Percentiles rank a stretch among this genome's conserved stretches.
Evolutionary conservation across 2,888 invertebrate species (phyloP).

Genomic region (Anoplius nigerrimus): DNA sequence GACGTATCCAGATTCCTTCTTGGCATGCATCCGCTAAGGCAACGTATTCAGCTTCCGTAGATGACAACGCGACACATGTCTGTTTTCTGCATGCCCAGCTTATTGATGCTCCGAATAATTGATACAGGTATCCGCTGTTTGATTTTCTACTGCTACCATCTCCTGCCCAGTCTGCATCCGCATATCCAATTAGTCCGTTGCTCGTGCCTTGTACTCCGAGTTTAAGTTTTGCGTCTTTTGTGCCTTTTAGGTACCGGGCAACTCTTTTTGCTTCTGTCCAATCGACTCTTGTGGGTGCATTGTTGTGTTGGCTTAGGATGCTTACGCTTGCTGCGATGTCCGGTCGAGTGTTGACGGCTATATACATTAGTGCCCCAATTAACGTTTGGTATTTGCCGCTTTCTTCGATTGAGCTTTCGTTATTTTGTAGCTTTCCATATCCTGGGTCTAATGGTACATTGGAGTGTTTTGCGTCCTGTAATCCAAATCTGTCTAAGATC

Average conservation of each 20-base stretch:
- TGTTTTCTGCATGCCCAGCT: constrained; percentile 47
- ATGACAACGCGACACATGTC: not conserved
- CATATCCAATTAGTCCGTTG: not conserved
- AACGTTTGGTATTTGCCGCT: constrained; percentile 12
- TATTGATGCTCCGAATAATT: constrained; percentile 43
- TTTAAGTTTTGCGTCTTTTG: not conserved
- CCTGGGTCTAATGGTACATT: constrained; percentile 11
- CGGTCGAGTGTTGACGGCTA: constrained; percentile 13
- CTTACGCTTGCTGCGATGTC: constrained; percentile 40
- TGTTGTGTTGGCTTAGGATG: constrained; percentile 54
- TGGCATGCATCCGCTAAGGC: constrained; percentile 48
- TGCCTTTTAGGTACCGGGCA: constrained; percentile 26
- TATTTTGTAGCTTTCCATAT: not conserved
- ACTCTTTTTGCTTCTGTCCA: constrained; percentile 59
- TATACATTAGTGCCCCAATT: constrained; percentile 21
- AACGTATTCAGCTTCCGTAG: not conserved
- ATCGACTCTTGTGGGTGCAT: constrained; percentile 50
- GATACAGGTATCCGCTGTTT: constrained; percentile 59
- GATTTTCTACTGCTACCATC: constrained; percentile 58
- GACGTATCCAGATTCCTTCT: constrained; percentile 47
- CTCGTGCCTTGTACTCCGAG: not conserved
- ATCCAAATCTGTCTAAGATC: constrained; percentile 7
- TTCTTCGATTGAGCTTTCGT: not conserved
- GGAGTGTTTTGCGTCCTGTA: constrained; percentile 11
- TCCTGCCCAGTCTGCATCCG: constrained; percentile 67